Conservation (phyloP, 2,113 vertebrate genomes). For the Rafetus swinhoei region DNA sequence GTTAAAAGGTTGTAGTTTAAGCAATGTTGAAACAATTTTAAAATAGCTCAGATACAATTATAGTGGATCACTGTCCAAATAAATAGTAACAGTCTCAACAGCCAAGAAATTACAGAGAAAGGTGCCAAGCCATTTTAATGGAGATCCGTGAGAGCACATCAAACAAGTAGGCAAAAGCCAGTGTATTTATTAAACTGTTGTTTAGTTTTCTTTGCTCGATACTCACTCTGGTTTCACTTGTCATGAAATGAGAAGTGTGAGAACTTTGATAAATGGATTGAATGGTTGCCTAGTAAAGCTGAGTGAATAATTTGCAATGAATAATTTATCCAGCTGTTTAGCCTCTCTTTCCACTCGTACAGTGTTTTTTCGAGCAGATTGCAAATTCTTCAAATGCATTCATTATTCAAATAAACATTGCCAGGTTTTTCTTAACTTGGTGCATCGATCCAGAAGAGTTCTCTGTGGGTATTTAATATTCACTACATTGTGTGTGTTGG, state of each 20-base stretch:
- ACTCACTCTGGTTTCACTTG: background rate
- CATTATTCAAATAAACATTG: background rate
- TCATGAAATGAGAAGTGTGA: background rate
- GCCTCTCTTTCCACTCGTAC: background rate
- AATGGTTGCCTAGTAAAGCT: background rate
- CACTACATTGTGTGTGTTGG: background rate
- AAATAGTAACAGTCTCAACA: background rate
- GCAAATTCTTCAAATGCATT: background rate
- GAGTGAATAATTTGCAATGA: background rate
- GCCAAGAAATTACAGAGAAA: background rate
- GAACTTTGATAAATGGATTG: background rate
- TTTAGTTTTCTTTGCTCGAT: background rate
- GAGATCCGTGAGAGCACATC: background rate
- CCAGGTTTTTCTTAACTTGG: background rate
- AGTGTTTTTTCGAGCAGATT: background rate
- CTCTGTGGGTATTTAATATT: background rate
- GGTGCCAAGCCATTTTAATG: background rate
- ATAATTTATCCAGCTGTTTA: background rate
- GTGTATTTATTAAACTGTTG: background rate
- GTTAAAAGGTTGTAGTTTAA: background rate
- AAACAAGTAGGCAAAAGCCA: background rate
- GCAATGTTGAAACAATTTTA: background rate
- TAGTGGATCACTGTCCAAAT: background rate
- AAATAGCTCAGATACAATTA: background rate
- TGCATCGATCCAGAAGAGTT: background rate